Base-by-base conservation (phyloP, 2,113 vertebrate species). In the Hippocampus zosterae region DNA sequence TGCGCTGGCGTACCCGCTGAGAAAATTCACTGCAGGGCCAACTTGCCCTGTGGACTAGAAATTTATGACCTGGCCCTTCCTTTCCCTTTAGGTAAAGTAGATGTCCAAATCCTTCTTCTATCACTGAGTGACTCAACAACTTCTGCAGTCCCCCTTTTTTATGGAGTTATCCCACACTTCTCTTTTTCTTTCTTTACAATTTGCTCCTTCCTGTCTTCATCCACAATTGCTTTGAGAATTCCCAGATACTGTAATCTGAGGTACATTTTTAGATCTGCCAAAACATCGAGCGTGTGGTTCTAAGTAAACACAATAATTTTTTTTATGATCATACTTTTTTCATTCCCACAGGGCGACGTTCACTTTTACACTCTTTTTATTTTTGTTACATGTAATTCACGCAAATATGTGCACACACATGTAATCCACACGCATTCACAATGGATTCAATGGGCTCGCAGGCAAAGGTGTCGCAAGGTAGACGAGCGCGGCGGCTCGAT, bases 21-120 rank as follows among this genome's bases (percentile, higher is more conserved):
- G 89, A 90, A 85, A 90, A 90, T 90, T 85, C 85, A 71, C 87
- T 88, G 79, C 88, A 88, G 86, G 78, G 89, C 84, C 88, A 89
- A 89, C 79, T 84, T 90, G 91, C 91, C 88, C 71, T 83, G 79
- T 78, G 69, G 68, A 66, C 44, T 64, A 68, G 71, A 89, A 87
- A 92, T 91, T 88, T 91, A 92, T 84, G 76, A 78, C 79, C 67
- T 81, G 77, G 74, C 76, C 78, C 65, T 78, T 85, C 70, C 70
- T 67, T 67, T 50, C 75, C 73, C 82, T 62, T 86, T 82, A 76
- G 87, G 88, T 80, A 67, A 85, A 75, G 80, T 74, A 74, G 69
- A 68, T 68, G 69, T 48, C 48, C 41, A 81, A 80, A 72, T 29
- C 67, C 69, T 40, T 73, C 33, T 13, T n/a, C 10, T 10, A 48